Base-by-base conservation (phyloP, 1,140 invertebrate species). In the Ips nitidus region DNA sequence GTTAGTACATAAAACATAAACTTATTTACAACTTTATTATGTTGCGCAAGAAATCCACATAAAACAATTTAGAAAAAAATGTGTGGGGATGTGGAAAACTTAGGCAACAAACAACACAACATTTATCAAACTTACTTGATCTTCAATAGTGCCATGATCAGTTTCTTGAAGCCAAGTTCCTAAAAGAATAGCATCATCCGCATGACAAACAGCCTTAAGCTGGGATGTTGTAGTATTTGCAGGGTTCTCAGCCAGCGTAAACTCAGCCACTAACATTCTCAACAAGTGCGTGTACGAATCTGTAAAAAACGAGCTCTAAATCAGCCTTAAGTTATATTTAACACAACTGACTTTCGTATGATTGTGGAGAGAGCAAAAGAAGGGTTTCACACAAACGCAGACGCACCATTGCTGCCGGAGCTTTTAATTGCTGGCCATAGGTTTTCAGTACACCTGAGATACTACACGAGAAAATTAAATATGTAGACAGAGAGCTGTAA, bases 101-200 rank as follows among this genome's bases (percentile, higher is more conserved):
- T 22, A 22, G 22, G 22, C 22, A 22, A 22, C 5, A 59, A 59
- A 59, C 41, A 55, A 37, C 37, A 47, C 37, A 55, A 1, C 8
- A 55, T 22, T 22, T 55, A 55, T 8, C 36, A 55, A 1, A 55
- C 40, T 78, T 81, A 98, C 95, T 88, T 99, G 97, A 85, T 99
- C 95, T 84, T 99, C 97, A 75, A 99, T 95, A 47, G 91, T 92
- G 66, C 94, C 91, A 82, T 98, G 95, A 83, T 99, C 97, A 4
- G 94, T 97, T 80, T 98, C 94, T 79, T 97, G 94, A 36, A 95
- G 83, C 91, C 93, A 92, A 53, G 92, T 92, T 39, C 92, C 90
- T 47, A 95, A 82, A 69, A 98, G 88, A 22, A 97, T 91, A 0
- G 91, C 92, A 80, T 97, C 94, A 76, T 95, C 92, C 2, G 91